Percentiles rank a stretch among this genome's conserved stretches.
Evolutionary conservation across 2,113 vertebrate species (phyloP).

Genomic region (Origma solitaria): DNA sequence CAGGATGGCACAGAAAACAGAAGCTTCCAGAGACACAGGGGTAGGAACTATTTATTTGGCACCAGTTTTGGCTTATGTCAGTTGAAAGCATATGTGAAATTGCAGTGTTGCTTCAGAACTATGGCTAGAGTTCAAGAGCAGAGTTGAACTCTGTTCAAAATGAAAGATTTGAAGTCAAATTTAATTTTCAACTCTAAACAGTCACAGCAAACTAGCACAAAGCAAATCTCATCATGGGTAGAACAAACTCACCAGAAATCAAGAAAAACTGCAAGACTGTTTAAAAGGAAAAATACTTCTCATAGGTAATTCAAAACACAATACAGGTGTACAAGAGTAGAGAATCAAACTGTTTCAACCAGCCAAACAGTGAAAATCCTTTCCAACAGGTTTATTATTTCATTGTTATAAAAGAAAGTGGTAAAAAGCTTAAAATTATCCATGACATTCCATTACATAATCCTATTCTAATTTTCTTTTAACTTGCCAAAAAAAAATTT

Average conservation of each 20-base stretch:
- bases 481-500: not conserved
- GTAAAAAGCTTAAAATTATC: not conserved
- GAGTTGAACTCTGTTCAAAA: not conserved
- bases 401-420: not conserved
- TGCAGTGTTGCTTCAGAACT: not conserved
- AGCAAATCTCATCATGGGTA: not conserved
- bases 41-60: not conserved
- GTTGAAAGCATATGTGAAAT: not conserved
- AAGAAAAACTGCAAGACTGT: not conserved
- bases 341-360: not conserved
- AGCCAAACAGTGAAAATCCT: not conserved
- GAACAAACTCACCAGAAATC: not conserved
- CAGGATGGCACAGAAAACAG: not conserved
- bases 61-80: not conserved
- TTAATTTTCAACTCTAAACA: not conserved
- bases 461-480: not conserved
- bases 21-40: not conserved
- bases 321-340: not conserved
- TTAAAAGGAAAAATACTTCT: not conserved
- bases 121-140: not conserved
- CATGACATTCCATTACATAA: not conserved
- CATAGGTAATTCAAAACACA: not conserved
- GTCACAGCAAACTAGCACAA: not conserved
- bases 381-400: not conserved
- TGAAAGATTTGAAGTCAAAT: not conserved